Evolutionary conservation across 2,113 vertebrate species (phyloP).

Genomic region (Charina bottae): DNA sequence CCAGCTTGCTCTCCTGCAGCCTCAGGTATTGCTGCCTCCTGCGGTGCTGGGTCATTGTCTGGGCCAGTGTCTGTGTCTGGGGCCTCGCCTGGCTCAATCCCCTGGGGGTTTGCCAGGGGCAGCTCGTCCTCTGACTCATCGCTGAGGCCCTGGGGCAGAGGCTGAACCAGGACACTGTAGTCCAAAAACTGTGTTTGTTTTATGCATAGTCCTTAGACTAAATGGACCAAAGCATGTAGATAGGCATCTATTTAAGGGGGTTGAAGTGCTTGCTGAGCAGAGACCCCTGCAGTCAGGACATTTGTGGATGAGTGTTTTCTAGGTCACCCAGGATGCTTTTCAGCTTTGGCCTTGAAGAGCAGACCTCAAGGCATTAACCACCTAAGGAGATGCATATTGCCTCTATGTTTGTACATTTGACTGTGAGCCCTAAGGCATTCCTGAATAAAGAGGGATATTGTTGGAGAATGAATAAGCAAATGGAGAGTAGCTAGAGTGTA

Average conservation of each 20-base stretch:
- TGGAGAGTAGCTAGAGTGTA: background rate
- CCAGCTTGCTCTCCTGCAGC: too few relatives aligned
- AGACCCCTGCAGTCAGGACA: background rate
- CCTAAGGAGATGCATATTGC: background rate
- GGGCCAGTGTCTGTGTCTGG: too few relatives aligned
- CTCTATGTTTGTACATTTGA: accelerated
- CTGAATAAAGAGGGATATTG: background rate
- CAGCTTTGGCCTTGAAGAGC: background rate
- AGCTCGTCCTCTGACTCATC: too few relatives aligned
- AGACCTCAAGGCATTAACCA: accelerated
- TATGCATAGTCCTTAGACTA: accelerated
- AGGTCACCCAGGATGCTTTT: accelerated
- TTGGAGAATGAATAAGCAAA: conserved; percentile 16
- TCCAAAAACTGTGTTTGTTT: accelerated
- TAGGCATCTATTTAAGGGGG: too few relatives aligned
- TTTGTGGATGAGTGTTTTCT: accelerated
- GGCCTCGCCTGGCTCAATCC: too few relatives aligned
- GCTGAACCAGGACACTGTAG: too few relatives aligned
- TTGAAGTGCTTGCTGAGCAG: background rate
- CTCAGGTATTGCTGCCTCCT: too few relatives aligned
- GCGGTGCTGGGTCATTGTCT: too few relatives aligned
- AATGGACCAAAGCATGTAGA: background rate
- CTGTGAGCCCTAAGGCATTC: background rate
- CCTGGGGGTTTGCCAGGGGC: too few relatives aligned
- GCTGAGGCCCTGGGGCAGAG: too few relatives aligned